These are phyloP conservation scores for Gulo gulo DNA, from an alignment of 2,113 vertebrate genomes.

Conservation along the genomic window DNA sequence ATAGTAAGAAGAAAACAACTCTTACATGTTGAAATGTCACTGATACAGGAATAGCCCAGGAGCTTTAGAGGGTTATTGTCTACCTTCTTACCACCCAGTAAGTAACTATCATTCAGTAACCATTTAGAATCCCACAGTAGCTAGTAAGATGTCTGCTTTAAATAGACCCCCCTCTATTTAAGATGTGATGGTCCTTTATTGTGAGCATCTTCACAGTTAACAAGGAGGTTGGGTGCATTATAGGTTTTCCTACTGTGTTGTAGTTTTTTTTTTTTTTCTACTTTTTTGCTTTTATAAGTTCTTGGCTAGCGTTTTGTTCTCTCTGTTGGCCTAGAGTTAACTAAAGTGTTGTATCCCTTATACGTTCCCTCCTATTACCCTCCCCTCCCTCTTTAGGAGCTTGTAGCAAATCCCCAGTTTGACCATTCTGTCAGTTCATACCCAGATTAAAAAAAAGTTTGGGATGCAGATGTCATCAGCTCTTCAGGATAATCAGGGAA, in stretches of 20 bases:
- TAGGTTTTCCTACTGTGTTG: neutral
- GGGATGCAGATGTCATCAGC: neutral
- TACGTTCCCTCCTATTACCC: neutral
- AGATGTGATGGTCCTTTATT: neutral
- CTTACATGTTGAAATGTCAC: neutral
- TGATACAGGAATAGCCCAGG: neutral
- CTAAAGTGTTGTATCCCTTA: neutral
- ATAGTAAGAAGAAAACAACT: neutral
- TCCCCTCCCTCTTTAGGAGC: neutral
- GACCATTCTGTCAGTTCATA: neutral
- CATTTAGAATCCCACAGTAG: neutral
- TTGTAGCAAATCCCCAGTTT: neutral
- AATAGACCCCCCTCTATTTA: neutral
- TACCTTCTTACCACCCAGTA: neutral
- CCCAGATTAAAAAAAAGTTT: neutral
- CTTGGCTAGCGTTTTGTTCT: neutral
- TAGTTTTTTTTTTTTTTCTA: neutral
- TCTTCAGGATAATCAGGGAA: neutral
- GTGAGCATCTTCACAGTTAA: neutral
- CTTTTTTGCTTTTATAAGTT: neutral
- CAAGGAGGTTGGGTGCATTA: neutral
- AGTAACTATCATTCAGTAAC: neutral
- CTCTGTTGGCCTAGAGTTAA: neutral
- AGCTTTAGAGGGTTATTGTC: neutral
- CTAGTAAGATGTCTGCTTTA: neutral